A percentile compares a stretch with the other conserved stretches of the same genome.
These are phyloP conservation scores for Drosophila mayaguana DNA, from an alignment of 2,888 invertebrate species.

Conservation along the genomic window DNA sequence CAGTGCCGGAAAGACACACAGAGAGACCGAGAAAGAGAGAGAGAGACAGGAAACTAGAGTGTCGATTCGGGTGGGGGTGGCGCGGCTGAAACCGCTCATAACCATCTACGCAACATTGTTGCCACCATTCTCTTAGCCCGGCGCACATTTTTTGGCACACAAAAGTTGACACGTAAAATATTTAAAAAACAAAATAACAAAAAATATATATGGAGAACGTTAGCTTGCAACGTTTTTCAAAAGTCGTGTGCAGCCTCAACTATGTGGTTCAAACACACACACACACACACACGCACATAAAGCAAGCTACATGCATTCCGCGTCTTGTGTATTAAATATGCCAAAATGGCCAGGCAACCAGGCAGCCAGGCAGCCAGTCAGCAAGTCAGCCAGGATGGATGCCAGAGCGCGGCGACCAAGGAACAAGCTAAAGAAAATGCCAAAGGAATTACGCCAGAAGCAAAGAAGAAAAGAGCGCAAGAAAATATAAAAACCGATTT, in stretches of 20 bases:
- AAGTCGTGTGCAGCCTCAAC: slow-evolving; percentile 39
- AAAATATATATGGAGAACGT: background rate
- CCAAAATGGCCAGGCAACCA: slow-evolving; percentile 36
- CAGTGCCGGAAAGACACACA: slow-evolving; percentile 19
- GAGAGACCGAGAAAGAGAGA: background rate
- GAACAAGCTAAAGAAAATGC: slow-evolving; percentile 10
- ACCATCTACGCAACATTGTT: slow-evolving; percentile 59
- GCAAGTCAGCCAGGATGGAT: slow-evolving; percentile 16
- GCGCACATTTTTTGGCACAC: slow-evolving; percentile 64
- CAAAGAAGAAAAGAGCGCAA: background rate
- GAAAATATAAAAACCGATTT: slow-evolving; percentile 24
- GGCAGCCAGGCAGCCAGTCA: slow-evolving; percentile 14
- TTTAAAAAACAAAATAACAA: slow-evolving; percentile 49
- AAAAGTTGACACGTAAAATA: slow-evolving; percentile 77
- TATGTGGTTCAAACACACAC: slow-evolving; percentile 23
- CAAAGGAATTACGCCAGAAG: slow-evolving; percentile 16
- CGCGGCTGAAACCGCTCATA: slow-evolving; percentile 43
- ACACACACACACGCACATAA: slow-evolving; percentile 1
- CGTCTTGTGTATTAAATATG: slow-evolving; percentile 40
- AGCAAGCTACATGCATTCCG: slow-evolving; percentile 40
- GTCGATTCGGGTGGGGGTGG: slow-evolving; percentile 7
- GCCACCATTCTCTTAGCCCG: slow-evolving; percentile 34
- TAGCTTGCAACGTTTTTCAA: slow-evolving; percentile 37
- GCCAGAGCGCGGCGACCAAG: slow-evolving; percentile 12
- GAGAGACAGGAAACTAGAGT: background rate